These are phyloP conservation scores for Pseudobourletiella spinata DNA, from an alignment of 1,140 invertebrate genomes.

Conservation along the genomic window DNA sequence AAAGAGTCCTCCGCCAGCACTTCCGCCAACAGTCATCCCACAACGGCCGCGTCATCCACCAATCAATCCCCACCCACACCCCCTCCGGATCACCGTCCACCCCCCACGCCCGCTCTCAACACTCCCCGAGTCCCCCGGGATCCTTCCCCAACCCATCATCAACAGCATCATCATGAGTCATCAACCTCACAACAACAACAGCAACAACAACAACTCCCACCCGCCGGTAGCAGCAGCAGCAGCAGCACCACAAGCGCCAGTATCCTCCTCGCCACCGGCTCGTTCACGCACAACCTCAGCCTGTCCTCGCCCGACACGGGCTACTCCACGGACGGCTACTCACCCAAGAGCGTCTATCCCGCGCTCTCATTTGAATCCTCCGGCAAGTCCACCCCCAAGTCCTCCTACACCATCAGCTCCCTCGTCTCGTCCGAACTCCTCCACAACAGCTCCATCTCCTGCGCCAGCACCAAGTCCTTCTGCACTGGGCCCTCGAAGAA, in stretches of 20 bases:
- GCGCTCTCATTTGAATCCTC: constrained; percentile 27
- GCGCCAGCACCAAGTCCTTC: background rate
- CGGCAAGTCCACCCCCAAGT: constrained; percentile 27
- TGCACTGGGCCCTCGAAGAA: background rate
- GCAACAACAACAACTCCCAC: background rate
- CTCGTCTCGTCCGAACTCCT: constrained; percentile 30
- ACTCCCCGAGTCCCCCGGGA: background rate
- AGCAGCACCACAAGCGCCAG: constrained; percentile 8
- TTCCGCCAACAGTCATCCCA: background rate
- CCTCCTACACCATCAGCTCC: constrained; percentile 30
- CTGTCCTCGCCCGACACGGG: constrained; percentile 36
- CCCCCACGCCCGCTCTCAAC: background rate
- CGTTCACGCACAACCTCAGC: constrained; percentile 26
- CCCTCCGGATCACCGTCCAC: background rate
- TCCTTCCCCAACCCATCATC: background rate
- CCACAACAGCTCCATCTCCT: constrained; percentile 8
- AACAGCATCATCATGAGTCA: background rate
- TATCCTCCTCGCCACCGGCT: constrained; percentile 20
- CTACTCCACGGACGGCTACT: constrained; percentile 35
- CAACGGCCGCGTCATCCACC: background rate
- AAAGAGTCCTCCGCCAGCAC: constrained; percentile 1
- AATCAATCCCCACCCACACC: background rate
- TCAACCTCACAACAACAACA: too few species aligned
- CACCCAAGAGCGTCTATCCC: constrained; percentile 33
- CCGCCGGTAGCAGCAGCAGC: background rate